Evolutionary conservation across 2,888 invertebrate genomes (phyloP).

Genomic region (Orchestes rusci): DNA sequence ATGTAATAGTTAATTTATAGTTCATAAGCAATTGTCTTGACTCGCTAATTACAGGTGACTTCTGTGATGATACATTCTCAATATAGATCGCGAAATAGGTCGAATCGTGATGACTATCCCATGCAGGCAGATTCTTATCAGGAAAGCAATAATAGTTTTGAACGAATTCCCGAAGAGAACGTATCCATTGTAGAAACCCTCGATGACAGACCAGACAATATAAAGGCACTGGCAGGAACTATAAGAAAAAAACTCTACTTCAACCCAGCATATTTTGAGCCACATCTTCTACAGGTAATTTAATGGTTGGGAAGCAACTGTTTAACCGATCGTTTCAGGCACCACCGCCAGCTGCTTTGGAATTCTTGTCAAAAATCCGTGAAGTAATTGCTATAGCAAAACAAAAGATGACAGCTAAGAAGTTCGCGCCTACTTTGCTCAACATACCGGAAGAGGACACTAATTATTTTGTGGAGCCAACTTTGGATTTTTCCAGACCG

Average conservation of each 20-base stretch:
- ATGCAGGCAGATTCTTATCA: conserved; percentile 3
- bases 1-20: no score
- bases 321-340: conserved; percentile 53
- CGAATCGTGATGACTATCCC: no score
- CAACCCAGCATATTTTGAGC: conserved; percentile 88
- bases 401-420: conserved; percentile 76
- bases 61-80: conserved; percentile 66
- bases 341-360: conserved; percentile 84
- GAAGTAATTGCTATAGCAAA: conserved; percentile 87
- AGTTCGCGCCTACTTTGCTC: conserved; percentile 69
- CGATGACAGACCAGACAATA: conserved; percentile 54
- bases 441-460: conserved; percentile 77
- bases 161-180: conserved; percentile 75
- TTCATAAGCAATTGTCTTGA: no score
- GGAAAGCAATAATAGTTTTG: conserved; percentile 53
- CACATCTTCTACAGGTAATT: conserved; percentile 71
- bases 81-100: conserved; percentile 23
- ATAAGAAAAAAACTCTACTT: conserved; percentile 77
- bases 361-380: conserved; percentile 81
- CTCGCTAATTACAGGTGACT: conserved; percentile 58
- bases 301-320: neutral
- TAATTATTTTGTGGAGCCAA: conserved; percentile 46
- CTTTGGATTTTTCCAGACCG: conserved; percentile 42
- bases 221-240: conserved; percentile 59
- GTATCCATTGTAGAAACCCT: conserved; percentile 79